Evolutionary conservation across 2,888 invertebrate genomes (phyloP).

Genomic region (Tenthredo scrophulariae): DNA sequence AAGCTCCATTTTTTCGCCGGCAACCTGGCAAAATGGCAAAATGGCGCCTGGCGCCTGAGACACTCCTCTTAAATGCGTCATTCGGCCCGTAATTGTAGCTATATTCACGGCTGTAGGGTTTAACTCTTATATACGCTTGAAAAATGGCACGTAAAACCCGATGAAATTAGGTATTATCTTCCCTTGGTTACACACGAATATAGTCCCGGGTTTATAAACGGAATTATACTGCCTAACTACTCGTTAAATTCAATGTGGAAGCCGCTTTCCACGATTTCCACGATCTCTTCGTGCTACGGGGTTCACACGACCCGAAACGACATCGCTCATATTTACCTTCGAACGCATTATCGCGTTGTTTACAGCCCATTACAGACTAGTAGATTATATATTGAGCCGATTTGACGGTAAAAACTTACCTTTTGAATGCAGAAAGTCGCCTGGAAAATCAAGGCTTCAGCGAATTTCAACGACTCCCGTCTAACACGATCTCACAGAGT

Average conservation of each 20-base stretch:
- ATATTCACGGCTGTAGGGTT: constrained; percentile 38
- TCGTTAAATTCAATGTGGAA: constrained; percentile 39
- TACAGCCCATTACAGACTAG: background rate
- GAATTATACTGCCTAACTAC: background rate
- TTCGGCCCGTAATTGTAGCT: constrained; percentile 52
- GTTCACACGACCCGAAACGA: constrained; percentile 67
- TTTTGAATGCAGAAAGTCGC: constrained; percentile 75
- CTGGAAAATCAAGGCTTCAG: constrained; percentile 75
- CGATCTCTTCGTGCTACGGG: constrained; percentile 67
- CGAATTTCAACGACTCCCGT: constrained; percentile 75
- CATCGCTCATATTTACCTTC: constrained; percentile 31
- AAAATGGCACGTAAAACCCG: background rate
- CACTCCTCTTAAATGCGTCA: constrained; percentile 71
- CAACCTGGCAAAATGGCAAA: constrained; percentile 62
- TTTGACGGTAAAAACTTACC: constrained; percentile 68
- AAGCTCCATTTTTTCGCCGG: constrained; percentile 66
- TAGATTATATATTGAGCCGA: constrained; percentile 1
- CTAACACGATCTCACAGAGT: constrained; percentile 76
- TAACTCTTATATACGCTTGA: background rate
- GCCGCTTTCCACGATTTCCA: constrained; percentile 45
- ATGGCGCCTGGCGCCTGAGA: constrained; percentile 67
- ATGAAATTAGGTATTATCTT: background rate
- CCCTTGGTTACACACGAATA: background rate
- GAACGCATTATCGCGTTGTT: background rate
- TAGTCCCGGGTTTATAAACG: background rate